Evolutionary conservation across 2,797 vertebrate genomes (phyloP).

Genomic region (Poecilia picta): DNA sequence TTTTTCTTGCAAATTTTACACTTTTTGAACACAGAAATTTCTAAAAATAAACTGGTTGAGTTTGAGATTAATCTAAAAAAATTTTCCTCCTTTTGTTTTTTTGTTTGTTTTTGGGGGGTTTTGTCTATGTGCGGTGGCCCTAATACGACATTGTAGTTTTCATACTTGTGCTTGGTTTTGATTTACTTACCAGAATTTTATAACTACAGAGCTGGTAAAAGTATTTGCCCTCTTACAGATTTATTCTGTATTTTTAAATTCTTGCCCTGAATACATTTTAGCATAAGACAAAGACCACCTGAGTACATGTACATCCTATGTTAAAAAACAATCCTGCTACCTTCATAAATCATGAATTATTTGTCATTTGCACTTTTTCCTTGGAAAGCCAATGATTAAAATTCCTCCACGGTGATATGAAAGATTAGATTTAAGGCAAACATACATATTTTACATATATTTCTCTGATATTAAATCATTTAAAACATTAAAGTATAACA

Average conservation of each 20-base stretch:
- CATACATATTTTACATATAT: neutral
- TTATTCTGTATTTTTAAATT: neutral
- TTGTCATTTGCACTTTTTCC: neutral
- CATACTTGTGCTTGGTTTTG: neutral
- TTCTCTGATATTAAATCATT: neutral
- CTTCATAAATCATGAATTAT: neutral
- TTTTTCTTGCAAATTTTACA: no score
- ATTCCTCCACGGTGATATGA: neutral
- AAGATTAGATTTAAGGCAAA: neutral
- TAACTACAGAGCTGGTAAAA: neutral
- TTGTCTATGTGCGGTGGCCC: no score
- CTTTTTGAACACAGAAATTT: no score
- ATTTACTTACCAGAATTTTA: neutral
- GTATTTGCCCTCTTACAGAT: neutral
- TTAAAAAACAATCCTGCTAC: neutral
- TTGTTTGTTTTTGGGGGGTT: no score
- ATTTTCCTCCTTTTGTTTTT: no score
- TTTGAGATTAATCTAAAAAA: no score
- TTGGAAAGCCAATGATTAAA: neutral
- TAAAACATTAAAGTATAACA: neutral
- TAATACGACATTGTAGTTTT: neutral
- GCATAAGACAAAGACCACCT: neutral
- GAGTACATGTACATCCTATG: neutral
- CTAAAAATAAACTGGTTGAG: no score
- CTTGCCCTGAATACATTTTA: neutral